These are phyloP conservation scores for Cataglyphis altisquamis DNA, from an alignment of 2,888 invertebrate species.

Conservation along the genomic window DNA sequence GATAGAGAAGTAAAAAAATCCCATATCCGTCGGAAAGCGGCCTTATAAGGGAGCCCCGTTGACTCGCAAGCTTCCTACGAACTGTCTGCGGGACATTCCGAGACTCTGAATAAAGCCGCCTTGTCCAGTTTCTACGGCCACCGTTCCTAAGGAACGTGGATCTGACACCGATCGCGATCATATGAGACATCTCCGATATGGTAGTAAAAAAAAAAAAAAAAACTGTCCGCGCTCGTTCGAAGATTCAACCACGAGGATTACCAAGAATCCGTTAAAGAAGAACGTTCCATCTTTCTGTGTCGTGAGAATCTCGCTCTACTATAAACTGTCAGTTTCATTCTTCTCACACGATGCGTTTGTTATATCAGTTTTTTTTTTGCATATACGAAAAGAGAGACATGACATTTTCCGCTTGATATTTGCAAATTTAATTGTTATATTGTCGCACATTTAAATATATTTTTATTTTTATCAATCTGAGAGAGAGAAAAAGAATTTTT, in stretches of 20 bases:
- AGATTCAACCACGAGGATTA: slow-evolving; percentile 43
- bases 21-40: slow-evolving; percentile 77
- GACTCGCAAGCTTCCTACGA: slow-evolving; percentile 74
- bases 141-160: slow-evolving; percentile 40
- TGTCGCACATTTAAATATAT: neutral
- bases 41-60: slow-evolving; percentile 74
- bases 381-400: neutral
- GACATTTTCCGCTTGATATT: neutral
- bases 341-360: slow-evolving; percentile 3
- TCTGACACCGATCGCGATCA: slow-evolving; percentile 50
- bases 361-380: slow-evolving; percentile 1
- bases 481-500: neutral
- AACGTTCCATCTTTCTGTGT: slow-evolving; percentile 16
- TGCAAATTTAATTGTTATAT: neutral
- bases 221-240: slow-evolving; percentile 19
- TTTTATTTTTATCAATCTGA: neutral
- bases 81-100: slow-evolving; percentile 76
- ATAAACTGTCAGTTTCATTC: slow-evolving; percentile 21
- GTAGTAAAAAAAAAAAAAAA: slow-evolving; percentile 33
- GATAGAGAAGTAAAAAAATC: slow-evolving; percentile 72
- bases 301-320: slow-evolving; percentile 16
- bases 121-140: slow-evolving; percentile 17
- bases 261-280: slow-evolving; percentile 48
- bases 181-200: slow-evolving; percentile 29
- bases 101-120: slow-evolving; percentile 74